These are phyloP conservation scores for Lamproptera curius DNA, from an alignment of 2,888 invertebrate genomes.

Conservation along the genomic window DNA sequence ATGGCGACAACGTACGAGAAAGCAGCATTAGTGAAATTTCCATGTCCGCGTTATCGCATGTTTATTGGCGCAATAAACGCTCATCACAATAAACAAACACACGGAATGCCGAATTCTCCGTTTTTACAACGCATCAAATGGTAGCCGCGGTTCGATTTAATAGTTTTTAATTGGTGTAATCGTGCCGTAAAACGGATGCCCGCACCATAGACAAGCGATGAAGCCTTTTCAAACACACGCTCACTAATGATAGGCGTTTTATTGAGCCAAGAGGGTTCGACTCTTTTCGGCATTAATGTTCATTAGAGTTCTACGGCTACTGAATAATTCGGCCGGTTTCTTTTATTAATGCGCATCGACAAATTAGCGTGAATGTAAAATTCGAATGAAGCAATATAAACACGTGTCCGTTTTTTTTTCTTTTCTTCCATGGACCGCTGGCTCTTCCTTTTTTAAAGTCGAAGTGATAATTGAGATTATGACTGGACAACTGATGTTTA, in stretches of 20 bases:
- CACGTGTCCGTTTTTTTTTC: constrained; percentile 56
- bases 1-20: background rate
- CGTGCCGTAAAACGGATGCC: constrained; percentile 66
- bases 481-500: constrained; percentile 51
- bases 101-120: constrained; percentile 37
- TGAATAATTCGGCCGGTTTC: constrained; percentile 71
- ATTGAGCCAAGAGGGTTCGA: constrained; percentile 41
- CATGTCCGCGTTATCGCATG: constrained; percentile 8
- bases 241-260: constrained; percentile 60
- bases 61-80: constrained; percentile 55
- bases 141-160: constrained; percentile 70
- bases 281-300: constrained; percentile 67
- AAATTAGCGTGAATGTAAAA: constrained; percentile 77
- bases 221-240: constrained; percentile 63
- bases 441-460: constrained; percentile 54
- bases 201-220: constrained; percentile 56
- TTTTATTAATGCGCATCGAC: constrained; percentile 69
- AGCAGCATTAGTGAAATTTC: constrained; percentile 12
- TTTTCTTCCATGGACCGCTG: constrained; percentile 44
- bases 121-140: constrained; percentile 64
- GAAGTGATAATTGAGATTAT: constrained; percentile 77
- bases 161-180: constrained; percentile 76
- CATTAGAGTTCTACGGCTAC: constrained; percentile 71
- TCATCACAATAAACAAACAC: constrained; percentile 75
- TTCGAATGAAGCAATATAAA: constrained; percentile 69